These are phyloP conservation scores for Australoheros facetus DNA, from an alignment of 2,797 vertebrate species.

Conservation along the genomic window DNA sequence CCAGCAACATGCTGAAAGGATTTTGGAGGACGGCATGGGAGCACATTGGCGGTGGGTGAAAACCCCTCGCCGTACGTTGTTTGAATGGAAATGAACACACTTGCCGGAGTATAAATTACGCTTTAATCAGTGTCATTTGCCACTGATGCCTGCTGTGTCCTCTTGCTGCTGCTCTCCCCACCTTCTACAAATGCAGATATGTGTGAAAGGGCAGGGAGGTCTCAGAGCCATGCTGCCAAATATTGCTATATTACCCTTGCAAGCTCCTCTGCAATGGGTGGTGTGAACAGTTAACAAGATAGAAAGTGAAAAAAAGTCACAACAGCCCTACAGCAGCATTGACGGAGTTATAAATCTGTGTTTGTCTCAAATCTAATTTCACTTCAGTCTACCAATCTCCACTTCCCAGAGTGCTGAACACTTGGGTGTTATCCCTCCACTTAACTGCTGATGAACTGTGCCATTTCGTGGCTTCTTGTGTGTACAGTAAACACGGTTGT, in stretches of 20 bases:
- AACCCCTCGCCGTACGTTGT: too few species aligned
- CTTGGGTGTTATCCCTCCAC: not conserved
- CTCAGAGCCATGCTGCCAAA: not conserved
- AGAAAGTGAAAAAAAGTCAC: slow-evolving; percentile 46
- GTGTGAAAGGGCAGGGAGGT: not conserved
- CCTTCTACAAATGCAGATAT: not conserved
- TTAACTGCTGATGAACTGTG: slow-evolving; percentile 3
- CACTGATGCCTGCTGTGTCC: not conserved
- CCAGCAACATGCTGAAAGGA: too few species aligned
- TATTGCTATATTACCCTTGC: not conserved
- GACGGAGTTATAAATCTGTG: slow-evolving; percentile 43
- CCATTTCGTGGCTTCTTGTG: slow-evolving; percentile 1
- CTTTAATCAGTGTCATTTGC: too few species aligned
- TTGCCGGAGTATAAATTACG: too few species aligned
- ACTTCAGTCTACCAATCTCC: slow-evolving; percentile 6
- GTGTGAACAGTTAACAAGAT: slow-evolving; percentile 30
- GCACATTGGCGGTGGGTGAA: too few species aligned
- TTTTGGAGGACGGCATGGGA: too few species aligned
- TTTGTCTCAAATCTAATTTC: slow-evolving; percentile 33
- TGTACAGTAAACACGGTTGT: slow-evolving; percentile 8
- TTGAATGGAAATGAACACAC: too few species aligned
- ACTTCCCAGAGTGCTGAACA: not conserved
- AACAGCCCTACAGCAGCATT: slow-evolving; percentile 28
- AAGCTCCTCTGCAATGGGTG: slow-evolving; percentile 26
- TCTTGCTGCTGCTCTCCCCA: not conserved